Percentiles rank a stretch among this genome's conserved stretches.
Conservation (phyloP, 2,797 vertebrate genomes). For the Neostethus bicornis region DNA sequence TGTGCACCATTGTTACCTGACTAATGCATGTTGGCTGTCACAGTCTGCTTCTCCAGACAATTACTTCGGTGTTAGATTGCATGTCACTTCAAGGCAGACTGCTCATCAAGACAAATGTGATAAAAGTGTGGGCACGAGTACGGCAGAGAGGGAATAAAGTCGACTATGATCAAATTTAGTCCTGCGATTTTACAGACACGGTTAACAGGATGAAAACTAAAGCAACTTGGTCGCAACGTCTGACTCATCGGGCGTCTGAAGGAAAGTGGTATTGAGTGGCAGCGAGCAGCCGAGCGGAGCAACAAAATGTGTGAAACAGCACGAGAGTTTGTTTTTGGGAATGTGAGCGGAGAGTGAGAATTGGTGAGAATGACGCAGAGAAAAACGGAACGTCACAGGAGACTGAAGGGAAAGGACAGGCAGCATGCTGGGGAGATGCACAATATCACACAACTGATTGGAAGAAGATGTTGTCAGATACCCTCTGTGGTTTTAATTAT, state of each 20-base stretch:
- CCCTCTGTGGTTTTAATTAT: neutral
- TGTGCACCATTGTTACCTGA: neutral
- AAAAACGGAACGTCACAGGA: constrained; percentile 34
- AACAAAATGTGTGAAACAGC: constrained; percentile 53
- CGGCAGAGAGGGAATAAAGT: neutral
- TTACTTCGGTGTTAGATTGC: constrained; percentile 16
- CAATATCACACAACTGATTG: neutral
- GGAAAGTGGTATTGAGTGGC: constrained; percentile 3
- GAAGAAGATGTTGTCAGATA: neutral
- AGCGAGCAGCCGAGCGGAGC: constrained; percentile 1
- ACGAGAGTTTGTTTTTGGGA: constrained; percentile 25
- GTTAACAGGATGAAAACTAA: neutral
- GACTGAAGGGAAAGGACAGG: constrained; percentile 6
- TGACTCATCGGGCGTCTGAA: constrained; percentile 6
- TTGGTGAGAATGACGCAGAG: constrained; percentile 62
- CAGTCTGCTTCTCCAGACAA: constrained; percentile 11
- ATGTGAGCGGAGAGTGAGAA: constrained; percentile 56
- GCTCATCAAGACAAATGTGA: constrained; percentile 21
- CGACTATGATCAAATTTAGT: neutral
- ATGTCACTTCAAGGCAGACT: constrained; percentile 29
- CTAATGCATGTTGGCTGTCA: constrained; percentile 9
- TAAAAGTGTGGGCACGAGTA: constrained; percentile 9
- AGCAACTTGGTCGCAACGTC: constrained; percentile 1
- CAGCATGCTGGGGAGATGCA: neutral
- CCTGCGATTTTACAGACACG: constrained; percentile 3